Evolutionary conservation across 53 echinoderm and acorn worm genomes (phyloP), one percentile per base, ranked within the genome.

Genomic region (Echinometra lucunter): DNA sequence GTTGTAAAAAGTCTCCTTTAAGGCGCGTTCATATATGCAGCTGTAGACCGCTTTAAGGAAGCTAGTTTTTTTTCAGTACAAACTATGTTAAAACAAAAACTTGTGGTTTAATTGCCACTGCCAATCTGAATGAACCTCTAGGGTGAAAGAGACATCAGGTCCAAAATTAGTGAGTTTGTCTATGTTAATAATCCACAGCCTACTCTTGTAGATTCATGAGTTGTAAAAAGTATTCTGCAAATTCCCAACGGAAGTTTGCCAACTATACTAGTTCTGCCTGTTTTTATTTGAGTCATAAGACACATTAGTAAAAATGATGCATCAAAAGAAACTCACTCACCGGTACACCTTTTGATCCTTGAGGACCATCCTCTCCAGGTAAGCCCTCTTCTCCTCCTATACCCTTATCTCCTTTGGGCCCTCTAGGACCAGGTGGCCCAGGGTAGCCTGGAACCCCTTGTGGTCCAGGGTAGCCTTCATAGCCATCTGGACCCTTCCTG

Each of bases 391-490:
- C 69, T 6, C 99, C 97, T 55, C 45, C 80, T 44, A 85, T 91
- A 0, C 97, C 97, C 56, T 75, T 70, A 19, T 95, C 95, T 27
- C 97, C 97, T 17, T 66, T 87, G 2, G 95, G 97, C 25, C 97
- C 97, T 27, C 82, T 66, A 21, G 91, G 95, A 75, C 97, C 97
- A 6, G 87, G 95, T 21, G 95, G 96, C 1, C 95, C 95, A 34
- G 95, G 81, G 30, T 92, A 92, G 56, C 98, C 98, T 34, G 92
- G 94, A 0, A 37, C 16, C 89, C 98, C 98, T n/a, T 94, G 95
- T 4, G 67, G 63, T 35, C 98, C 98, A 21, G 96, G 96, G 13
- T 95, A 94, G 1, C 98, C 98, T 66, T 94, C 94, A 94, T 94
- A 94, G 94, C 94, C 94, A 23, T 94, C 85, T 83, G 82, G 85